phyloP scores from a whole-genome alignment of 2,888 invertebrate genomes.

The Dendrolimus pini region DNA sequence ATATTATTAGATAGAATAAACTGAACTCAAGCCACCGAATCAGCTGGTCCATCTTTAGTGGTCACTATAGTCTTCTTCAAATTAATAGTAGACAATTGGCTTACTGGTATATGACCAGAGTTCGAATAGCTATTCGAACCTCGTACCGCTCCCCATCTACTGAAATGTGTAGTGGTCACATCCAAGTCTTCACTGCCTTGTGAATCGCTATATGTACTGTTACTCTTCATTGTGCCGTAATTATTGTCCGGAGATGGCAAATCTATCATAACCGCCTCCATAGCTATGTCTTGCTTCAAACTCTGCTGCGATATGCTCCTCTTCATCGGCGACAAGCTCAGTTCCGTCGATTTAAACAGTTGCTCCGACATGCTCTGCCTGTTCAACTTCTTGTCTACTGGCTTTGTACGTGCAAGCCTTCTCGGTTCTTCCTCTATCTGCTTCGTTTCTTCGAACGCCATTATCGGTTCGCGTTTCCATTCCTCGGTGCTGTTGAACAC shows the following conservation, averaged over 20 bases:
- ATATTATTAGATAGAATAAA: too few relatives aligned
- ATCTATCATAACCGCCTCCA: slow-evolving; percentile 64
- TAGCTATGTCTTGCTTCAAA: slow-evolving; percentile 52
- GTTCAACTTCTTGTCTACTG: slow-evolving; percentile 36
- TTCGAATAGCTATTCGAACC: slow-evolving; percentile 70
- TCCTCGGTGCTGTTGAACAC: slow-evolving; percentile 48
- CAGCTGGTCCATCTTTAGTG: slow-evolving; percentile 33
- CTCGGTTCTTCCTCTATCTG: slow-evolving; percentile 34
- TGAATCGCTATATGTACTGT: slow-evolving; percentile 32
- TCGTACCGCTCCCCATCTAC: slow-evolving; percentile 67
- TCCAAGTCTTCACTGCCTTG: slow-evolving; percentile 21
- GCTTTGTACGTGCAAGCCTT: slow-evolving; percentile 23
- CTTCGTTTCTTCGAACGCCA: slow-evolving; percentile 46
- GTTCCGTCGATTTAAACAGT: slow-evolving; percentile 26
- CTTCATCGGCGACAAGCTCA: slow-evolving; percentile 24
- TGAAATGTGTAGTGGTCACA: slow-evolving; percentile 36
- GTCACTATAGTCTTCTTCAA: slow-evolving; percentile 33
- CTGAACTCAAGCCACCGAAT: slow-evolving; percentile 38
- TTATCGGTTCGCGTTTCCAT: slow-evolving; percentile 48
- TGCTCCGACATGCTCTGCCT: slow-evolving; percentile 55
- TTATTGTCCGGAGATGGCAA: slow-evolving; percentile 43
- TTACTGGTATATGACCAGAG: slow-evolving; percentile 41
- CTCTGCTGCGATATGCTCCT: slow-evolving; percentile 58
- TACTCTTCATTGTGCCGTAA: slow-evolving; percentile 41
- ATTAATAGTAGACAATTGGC: slow-evolving; percentile 58